Evolutionary conservation across 2,113 vertebrate species (phyloP).

Genomic region (Crotalus tigris): DNA sequence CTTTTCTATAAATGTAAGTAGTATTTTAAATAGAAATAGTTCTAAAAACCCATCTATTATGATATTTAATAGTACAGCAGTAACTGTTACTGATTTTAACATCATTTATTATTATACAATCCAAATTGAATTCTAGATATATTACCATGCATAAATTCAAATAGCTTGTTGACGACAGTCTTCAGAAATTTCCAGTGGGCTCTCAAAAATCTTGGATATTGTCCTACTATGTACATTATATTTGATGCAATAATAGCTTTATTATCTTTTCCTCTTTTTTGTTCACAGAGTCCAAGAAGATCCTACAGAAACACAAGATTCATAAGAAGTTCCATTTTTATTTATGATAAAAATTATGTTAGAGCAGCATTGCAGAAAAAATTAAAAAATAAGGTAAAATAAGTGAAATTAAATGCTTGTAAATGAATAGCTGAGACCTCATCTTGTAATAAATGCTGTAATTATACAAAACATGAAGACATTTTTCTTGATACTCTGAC

Average conservation of each 20-base stretch:
- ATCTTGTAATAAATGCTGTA: background rate
- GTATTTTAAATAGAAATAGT: background rate
- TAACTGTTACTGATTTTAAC: background rate
- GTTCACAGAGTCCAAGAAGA: constrained; percentile 95
- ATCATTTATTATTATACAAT: background rate
- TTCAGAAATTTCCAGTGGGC: constrained; percentile 99
- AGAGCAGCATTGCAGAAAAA: background rate
- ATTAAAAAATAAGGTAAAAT: background rate
- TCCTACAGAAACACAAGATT: constrained; percentile 73
- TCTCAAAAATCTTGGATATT: constrained; percentile 95
- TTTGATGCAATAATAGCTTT: constrained; percentile 99
- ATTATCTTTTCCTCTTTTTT: constrained; percentile 98
- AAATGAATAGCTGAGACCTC: too few relatives aligned
- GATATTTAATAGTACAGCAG: background rate
- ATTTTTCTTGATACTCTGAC: background rate
- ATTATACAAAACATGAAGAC: too few relatives aligned
- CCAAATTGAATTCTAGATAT: background rate
- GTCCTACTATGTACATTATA: constrained; percentile 99
- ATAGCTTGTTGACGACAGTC: constrained; percentile 98
- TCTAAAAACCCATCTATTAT: background rate
- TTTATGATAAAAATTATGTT: background rate
- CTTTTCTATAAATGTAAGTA: background rate
- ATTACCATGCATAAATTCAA: constrained; percentile 99
- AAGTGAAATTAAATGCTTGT: background rate
- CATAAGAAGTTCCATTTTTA: background rate